These are phyloP conservation scores for Orthosia cruda DNA, from an alignment of 2,888 invertebrate species.

Conservation along the genomic window DNA sequence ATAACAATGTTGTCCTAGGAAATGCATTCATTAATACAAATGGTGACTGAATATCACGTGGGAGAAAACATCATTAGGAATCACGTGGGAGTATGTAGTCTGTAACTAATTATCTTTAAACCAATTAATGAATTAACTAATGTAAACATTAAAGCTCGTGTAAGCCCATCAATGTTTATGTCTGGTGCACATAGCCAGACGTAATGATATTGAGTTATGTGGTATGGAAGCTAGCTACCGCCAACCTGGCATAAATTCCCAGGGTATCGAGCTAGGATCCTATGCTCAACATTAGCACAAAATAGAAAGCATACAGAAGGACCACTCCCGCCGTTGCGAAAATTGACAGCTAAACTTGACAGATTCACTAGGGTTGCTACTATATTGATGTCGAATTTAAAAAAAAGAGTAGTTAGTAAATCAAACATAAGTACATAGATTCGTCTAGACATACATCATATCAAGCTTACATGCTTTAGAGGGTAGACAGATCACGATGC, in stretches of 20 bases:
- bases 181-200: no score
- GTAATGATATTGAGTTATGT: not conserved
- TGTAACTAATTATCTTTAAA: not conserved
- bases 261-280: not conserved
- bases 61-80: not conserved
- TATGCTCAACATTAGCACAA: not conserved
- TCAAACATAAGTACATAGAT: no score
- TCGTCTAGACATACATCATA: no score
- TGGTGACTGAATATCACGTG: slow-evolving; percentile 5
- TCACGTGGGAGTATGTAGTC: slow-evolving; percentile 8
- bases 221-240: no score
- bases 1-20: not conserved
- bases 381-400: no score
- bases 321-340: no score
- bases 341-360: no score
- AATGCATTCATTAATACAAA: slow-evolving; percentile 19
- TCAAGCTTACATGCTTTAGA: no score
- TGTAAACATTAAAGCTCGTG: not conserved
- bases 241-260: not conserved
- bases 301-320: no score
- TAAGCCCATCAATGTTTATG: not conserved
- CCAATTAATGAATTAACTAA: not conserved
- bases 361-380: no score
- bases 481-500: no score
- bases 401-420: no score